Base-by-base conservation (phyloP, 2,113 vertebrate genomes). In the Condylura cristata region DNA sequence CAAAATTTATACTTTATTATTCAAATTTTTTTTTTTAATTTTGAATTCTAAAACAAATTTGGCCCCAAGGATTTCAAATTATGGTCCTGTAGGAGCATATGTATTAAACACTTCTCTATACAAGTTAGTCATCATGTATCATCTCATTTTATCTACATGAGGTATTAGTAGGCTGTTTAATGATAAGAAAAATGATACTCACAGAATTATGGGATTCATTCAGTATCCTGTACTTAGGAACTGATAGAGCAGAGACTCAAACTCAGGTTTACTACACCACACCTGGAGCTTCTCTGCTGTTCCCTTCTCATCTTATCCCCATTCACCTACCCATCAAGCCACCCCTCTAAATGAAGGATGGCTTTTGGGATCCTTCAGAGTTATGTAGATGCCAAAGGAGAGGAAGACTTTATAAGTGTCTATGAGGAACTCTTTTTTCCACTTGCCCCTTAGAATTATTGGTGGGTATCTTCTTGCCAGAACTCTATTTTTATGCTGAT, bases 401-500 rank as follows among this genome's bases (percentile, higher is more conserved):
- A 72, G 32, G 28, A 71, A 16, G 1, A 17, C 22, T 9, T 4
- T 44, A 37, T 44, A 37, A 65, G 24, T 18, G 5, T 34, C 26
- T 44, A 20, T 1, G 2, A 63, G 2, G 1, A 82, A 9, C 32
- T 24, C 8, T 2, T 8, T 56, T 58, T 60, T 90, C 13, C 60
- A 14, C 1, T 75, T 65, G 53, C 24, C 37, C 65, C 14, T 65
- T 71, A 39, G n/a, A 81, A 71, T 32, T 39, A n/a, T 17, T 22
- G n/a, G 63, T 37, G 48, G 58, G 24, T 68, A 12, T 71, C 76
- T 56, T 56, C 39, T 37, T 20, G 20, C 13, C 30, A 66, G 61
- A 71, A 68, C 79, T 66, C 46, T 22, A 39, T 96, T 95, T 97
- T 89, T 90, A 95, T 97, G 97, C 98, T 96, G 51, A 96, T 89